Conservation (phyloP, 1,140 invertebrate genomes). For the Drosophila gunungcola region DNA sequence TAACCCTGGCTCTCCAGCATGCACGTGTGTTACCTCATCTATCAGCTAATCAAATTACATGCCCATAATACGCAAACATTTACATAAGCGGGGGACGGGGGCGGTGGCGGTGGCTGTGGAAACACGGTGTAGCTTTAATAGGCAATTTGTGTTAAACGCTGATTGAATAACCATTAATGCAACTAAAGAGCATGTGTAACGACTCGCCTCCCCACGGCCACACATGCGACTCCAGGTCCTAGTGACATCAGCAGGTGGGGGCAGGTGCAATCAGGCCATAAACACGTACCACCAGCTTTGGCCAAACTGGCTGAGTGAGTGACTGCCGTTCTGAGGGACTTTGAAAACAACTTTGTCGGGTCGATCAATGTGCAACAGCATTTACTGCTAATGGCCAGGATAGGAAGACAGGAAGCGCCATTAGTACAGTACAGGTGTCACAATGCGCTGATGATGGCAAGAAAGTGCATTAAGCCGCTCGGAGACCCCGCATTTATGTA, state of each 20-base stretch:
- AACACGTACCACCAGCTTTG: conserved; percentile 46
- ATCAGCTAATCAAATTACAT: conserved; percentile 68
- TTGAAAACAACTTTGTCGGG: conserved; percentile 26
- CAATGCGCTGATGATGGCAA: conserved; percentile 24
- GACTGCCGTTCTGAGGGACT: conserved; percentile 19
- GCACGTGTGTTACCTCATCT: conserved; percentile 25
- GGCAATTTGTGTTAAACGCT: conserved; percentile 70
- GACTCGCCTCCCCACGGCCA: conserved; percentile 1
- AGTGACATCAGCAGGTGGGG: conserved; percentile 61
- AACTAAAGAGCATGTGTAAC: conserved; percentile 42
- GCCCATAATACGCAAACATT: conserved; percentile 44
- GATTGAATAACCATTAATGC: conserved; percentile 73
- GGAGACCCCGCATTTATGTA: conserved; percentile 9
- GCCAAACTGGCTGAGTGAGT: conserved; percentile 36
- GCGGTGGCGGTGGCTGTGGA: not conserved
- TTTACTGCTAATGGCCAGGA: conserved; percentile 63
- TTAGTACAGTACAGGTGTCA: conserved; percentile 64
- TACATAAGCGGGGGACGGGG: conserved; percentile 1
- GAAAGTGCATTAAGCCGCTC: conserved; percentile 65
- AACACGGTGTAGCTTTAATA: conserved; percentile 47
- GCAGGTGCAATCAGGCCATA: conserved; percentile 51
- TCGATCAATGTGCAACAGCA: conserved; percentile 53
- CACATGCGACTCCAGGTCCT: conserved; percentile 7
- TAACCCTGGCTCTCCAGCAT: not conserved
- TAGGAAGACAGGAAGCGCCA: conserved; percentile 67